These are phyloP conservation scores for Ylistrum balloti DNA, from an alignment of 1,140 invertebrate species.

Conservation along the genomic window DNA sequence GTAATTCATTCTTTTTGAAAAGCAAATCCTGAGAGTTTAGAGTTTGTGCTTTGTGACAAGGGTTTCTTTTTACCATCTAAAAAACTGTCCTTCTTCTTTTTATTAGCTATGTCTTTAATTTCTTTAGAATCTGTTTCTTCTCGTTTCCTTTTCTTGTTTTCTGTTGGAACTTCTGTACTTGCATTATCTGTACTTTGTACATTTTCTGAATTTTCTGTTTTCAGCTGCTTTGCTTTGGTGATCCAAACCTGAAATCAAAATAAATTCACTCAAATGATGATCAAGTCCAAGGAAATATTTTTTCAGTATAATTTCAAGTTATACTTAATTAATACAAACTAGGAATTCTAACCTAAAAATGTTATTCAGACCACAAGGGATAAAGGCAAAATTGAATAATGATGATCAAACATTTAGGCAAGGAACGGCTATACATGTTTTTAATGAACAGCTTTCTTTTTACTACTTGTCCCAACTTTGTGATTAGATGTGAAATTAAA, in stretches of 20 bases:
- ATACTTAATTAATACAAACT: no score
- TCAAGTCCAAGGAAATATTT: no score
- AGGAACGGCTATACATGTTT: no score
- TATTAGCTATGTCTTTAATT: constrained; percentile 50
- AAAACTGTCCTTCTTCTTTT: constrained; percentile 51
- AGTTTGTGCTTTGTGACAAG: constrained; percentile 68
- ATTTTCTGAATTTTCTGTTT: constrained; percentile 53
- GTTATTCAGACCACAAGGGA: no score
- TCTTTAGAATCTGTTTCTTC: constrained; percentile 56
- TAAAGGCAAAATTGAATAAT: no score
- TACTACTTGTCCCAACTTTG: no score
- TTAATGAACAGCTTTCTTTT: no score
- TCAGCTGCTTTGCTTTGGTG: constrained; percentile 69
- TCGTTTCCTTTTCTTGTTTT: constrained; percentile 73
- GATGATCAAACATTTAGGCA: no score
- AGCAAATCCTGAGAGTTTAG: constrained; percentile 72
- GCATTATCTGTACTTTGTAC: constrained; percentile 43
- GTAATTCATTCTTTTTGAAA: constrained; percentile 64
- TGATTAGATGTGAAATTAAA: no score
- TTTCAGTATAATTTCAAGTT: no score
- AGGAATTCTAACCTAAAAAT: no score
- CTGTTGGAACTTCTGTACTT: constrained; percentile 3
- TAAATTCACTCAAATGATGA: no score
- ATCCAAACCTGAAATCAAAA: constrained; percentile 70
- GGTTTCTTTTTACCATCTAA: constrained; percentile 60